Evolutionary conservation across 2,113 vertebrate species (phyloP).

Genomic region (Craseonycteris thonglongyai): DNA sequence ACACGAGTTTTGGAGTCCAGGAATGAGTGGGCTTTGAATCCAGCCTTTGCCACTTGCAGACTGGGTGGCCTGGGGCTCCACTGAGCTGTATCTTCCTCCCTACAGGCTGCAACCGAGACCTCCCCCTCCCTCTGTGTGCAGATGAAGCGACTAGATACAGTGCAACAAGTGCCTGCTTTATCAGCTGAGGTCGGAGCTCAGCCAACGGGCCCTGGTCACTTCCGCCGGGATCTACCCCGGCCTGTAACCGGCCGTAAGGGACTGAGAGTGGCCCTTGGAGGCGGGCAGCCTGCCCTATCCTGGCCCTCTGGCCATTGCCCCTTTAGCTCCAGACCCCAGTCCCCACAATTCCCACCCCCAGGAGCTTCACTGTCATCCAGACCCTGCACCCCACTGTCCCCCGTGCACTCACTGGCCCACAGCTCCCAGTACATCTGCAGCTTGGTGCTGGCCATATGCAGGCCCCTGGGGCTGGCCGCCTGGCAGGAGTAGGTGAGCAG

Average conservation of each 20-base stretch:
- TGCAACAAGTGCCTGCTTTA: background rate
- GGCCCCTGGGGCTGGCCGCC: rapidly evolving
- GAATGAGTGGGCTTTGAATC: background rate
- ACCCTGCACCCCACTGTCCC: too few relatives aligned
- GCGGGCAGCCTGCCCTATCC: background rate
- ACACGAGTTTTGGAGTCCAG: background rate
- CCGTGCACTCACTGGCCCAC: constrained; percentile 9
- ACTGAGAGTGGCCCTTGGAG: background rate
- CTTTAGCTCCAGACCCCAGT: background rate
- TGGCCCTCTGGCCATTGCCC: background rate
- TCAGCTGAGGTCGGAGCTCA: background rate
- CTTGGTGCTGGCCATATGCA: background rate
- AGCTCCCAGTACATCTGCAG: constrained; percentile 39
- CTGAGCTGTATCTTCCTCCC: background rate
- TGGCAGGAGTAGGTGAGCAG: constrained; percentile 51
- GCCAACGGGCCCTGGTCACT: background rate
- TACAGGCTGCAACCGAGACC: background rate
- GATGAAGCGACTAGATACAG: background rate
- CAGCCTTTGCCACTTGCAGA: background rate
- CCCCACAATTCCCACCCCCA: background rate
- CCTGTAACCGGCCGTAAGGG: background rate
- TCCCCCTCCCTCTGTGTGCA: background rate
- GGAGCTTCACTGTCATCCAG: background rate
- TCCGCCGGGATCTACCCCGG: background rate
- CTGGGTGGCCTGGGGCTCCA: background rate